Percentiles rank a stretch among this genome's conserved stretches.
These are phyloP conservation scores for Ammodytes dubius DNA, from an alignment of 2,113 vertebrate genomes.

Conservation along the genomic window DNA sequence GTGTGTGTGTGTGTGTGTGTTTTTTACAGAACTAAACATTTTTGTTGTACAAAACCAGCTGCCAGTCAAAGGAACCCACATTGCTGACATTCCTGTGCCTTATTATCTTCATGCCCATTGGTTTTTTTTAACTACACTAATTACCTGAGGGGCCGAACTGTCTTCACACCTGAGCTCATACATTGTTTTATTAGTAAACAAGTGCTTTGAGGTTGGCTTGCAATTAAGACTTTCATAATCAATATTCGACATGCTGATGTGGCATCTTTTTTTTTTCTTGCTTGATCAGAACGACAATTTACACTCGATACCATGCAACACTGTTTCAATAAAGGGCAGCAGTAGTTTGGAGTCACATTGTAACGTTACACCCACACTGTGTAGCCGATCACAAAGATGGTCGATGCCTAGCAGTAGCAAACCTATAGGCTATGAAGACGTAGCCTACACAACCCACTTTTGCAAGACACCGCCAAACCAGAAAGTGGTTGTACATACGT, in stretches of 20 bases:
- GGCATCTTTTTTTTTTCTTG: neutral
- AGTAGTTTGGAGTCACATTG: slow-evolving; percentile 36
- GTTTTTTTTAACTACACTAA: slow-evolving; percentile 66
- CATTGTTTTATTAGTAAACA: neutral
- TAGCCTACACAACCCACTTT: neutral
- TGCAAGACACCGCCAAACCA: neutral
- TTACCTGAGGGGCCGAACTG: slow-evolving; percentile 59
- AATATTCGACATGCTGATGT: neutral
- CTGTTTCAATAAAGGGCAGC: neutral
- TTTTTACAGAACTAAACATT: slow-evolving; percentile 26
- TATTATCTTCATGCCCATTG: slow-evolving; percentile 72
- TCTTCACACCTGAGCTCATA: slow-evolving; percentile 56
- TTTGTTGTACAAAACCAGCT: slow-evolving; percentile 25
- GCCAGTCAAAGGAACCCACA: slow-evolving; percentile 41
- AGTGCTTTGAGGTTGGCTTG: neutral
- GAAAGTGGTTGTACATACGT: neutral
- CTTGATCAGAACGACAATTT: neutral
- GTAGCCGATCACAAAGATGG: slow-evolving; percentile 60
- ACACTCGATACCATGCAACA: neutral
- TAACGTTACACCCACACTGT: slow-evolving; percentile 57
- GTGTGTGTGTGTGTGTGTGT: neutral
- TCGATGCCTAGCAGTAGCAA: slow-evolving; percentile 36
- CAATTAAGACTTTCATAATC: neutral
- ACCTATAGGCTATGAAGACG: slow-evolving; percentile 30
- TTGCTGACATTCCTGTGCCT: slow-evolving; percentile 72